Evolutionary conservation across 2,113 vertebrate species (phyloP), one percentile per base, ranked within the genome.

Genomic region (Aleadryas rufinucha): DNA sequence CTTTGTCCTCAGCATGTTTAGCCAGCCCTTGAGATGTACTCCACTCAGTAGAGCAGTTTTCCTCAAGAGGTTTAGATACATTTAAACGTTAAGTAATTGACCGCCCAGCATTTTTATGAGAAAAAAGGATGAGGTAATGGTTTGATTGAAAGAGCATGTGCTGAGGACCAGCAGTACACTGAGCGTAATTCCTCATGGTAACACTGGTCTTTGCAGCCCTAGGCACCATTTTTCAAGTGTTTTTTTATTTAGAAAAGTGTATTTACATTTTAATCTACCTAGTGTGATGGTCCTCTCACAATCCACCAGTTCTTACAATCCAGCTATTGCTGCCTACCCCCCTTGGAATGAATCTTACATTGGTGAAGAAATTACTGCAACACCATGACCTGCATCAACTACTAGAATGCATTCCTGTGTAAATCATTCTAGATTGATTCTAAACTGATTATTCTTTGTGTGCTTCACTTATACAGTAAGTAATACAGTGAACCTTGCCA

Each of bases 261-360:
- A 23, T 87, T 64, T 93, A 30, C 1, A 3, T 87, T 90, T 87
- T 84, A 31, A 39, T 78, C 3, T 6, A 7, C 65, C 4, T 28
- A 39, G 4, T 2, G 1, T 37, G 22, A 49, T 33, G 16, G 15
- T 74, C 27, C 33, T 52, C 59, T 42, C 0, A 0, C 37, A 65
- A 50, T 23, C 44, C 33, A 50, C 27, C 12, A 28, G 9, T 57
- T 44, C 27, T 59, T 44, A 52, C 23, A 66, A 44, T 28, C 23
- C 37, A 50, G 1, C 9, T n/a, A 20, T 50, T 39, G 22, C 12
- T 63, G 13, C n/a, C 41, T 54, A 70, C 1, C 5, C 4, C 6
- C 16, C 16, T 28, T 44, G 50, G 59, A 81, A 74, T 52, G 10
- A 65, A 65, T 44, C 22, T 49, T 37, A 7, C 20, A 44, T 20